phyloP scores from a whole-genome alignment of 2,888 invertebrate genomes.

The Drosophila algonquin region DNA sequence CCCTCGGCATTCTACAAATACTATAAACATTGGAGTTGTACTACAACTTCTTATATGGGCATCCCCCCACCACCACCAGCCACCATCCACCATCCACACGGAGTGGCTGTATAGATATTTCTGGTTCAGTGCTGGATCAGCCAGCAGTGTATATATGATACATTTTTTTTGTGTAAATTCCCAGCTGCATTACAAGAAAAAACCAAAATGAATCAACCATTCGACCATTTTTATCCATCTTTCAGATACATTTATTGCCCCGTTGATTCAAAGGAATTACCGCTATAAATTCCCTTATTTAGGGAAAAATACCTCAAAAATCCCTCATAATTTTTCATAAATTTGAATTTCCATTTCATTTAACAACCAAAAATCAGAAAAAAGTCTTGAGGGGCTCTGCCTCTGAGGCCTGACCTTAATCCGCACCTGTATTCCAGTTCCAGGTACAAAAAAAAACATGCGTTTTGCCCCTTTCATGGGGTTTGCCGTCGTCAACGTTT shows the following conservation, averaged over 20 bases:
- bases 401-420: conserved; percentile 64
- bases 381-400: conserved; percentile 9
- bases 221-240: conserved; percentile 1
- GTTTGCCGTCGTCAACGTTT: conserved; percentile 65
- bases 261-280: background rate
- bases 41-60: conserved; percentile 72
- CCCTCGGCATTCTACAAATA: conserved; percentile 75
- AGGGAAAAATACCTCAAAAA: no score
- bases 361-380: conserved; percentile 28
- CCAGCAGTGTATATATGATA: background rate
- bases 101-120: conserved; percentile 49
- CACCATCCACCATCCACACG: conserved; percentile 12
- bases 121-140: background rate
- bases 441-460: conserved; percentile 62
- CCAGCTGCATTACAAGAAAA: background rate
- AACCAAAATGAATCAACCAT: conserved; percentile 8
- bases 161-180: no score
- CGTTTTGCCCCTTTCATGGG: conserved; percentile 54
- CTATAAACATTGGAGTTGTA: conserved; percentile 72
- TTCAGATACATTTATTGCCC: background rate
- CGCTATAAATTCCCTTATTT: background rate
- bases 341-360: conserved; percentile 20
- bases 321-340: no score
- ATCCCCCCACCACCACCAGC: conserved; percentile 39
- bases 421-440: conserved; percentile 72